phyloP scores from a whole-genome alignment of 2,888 invertebrate genomes.

The Nomada fabriciana region DNA sequence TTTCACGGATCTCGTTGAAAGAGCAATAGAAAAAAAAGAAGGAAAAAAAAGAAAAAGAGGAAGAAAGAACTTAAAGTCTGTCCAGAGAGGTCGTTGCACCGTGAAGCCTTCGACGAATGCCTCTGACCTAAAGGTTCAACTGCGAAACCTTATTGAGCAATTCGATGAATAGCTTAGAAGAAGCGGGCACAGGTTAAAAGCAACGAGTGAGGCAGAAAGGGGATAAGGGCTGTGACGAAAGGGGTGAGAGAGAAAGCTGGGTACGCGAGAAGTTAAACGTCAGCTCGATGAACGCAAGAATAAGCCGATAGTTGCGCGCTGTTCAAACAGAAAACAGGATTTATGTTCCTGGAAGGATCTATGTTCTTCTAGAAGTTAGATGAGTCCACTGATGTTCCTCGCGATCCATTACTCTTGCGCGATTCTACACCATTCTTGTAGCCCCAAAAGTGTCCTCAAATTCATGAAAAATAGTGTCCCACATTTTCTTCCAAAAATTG shows the following conservation, averaged over 20 bases:
- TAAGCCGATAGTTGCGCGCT: slow-evolving; percentile 46
- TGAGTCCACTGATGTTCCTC: slow-evolving; percentile 28
- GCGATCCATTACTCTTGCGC: slow-evolving; percentile 17
- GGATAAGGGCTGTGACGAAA: slow-evolving; percentile 20
- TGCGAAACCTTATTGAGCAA: slow-evolving; percentile 67
- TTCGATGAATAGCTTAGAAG: slow-evolving; percentile 66
- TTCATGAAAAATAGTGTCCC: neutral
- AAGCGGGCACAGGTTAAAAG: slow-evolving; percentile 35
- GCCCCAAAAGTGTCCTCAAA: neutral
- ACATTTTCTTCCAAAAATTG: too few relatives aligned
- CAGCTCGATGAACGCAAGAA: slow-evolving; percentile 52
- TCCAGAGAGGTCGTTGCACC: slow-evolving; percentile 54
- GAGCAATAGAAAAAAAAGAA: neutral
- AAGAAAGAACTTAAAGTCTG: slow-evolving; percentile 43
- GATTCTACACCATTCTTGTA: neutral
- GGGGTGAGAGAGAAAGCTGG: slow-evolving; percentile 13
- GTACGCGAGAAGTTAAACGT: slow-evolving; percentile 55
- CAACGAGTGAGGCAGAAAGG: neutral
- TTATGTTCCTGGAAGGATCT: slow-evolving; percentile 47
- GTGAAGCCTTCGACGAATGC: slow-evolving; percentile 58
- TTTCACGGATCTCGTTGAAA: slow-evolving; percentile 12
- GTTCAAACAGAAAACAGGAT: slow-evolving; percentile 44
- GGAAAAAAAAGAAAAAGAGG: neutral
- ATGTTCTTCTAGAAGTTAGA: slow-evolving; percentile 35
- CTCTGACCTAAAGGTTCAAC: slow-evolving; percentile 65